Conservation (phyloP, 2,888 invertebrate species). For the Ceratothoa steindachneri region DNA sequence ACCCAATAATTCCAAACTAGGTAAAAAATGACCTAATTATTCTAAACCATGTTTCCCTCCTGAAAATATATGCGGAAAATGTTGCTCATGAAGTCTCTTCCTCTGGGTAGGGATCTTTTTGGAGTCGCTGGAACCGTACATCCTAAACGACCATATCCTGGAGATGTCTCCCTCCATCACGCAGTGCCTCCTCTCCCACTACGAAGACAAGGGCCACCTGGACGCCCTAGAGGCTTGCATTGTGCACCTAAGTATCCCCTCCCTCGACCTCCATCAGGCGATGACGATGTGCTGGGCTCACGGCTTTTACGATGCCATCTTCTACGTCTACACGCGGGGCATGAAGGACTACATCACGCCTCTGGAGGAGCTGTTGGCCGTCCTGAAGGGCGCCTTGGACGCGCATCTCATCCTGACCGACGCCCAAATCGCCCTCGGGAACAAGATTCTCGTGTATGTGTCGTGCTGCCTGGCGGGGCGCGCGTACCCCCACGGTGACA, state of each 20-base stretch:
- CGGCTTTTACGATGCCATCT: slow-evolving; percentile 65
- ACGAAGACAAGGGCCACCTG: slow-evolving; percentile 58
- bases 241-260: slow-evolving; percentile 67
- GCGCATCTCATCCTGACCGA: slow-evolving; percentile 51
- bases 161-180: slow-evolving; percentile 66
- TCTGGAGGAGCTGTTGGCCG: slow-evolving; percentile 64
- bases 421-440: slow-evolving; percentile 63
- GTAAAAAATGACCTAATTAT: too few relatives aligned
- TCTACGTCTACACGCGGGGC: slow-evolving; percentile 73
- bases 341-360: slow-evolving; percentile 71
- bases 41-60: too few relatives aligned
- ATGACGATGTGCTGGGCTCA: slow-evolving; percentile 61
- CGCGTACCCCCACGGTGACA: slow-evolving; percentile 72
- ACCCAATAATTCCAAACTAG: too few relatives aligned
- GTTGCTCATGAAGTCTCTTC: too few relatives aligned
- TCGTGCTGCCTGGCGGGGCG: slow-evolving; percentile 82
- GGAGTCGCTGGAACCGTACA: slow-evolving; percentile 67
- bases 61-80: too few relatives aligned
- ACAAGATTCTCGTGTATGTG: slow-evolving; percentile 77
- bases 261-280: slow-evolving; percentile 72
- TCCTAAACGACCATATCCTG: slow-evolving; percentile 62
- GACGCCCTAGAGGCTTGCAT: slow-evolving; percentile 67
- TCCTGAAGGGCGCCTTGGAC: slow-evolving; percentile 31
- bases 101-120: slow-evolving; percentile 57
- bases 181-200: slow-evolving; percentile 67